Evolutionary conservation across 1,140 invertebrate species (phyloP).

Genomic region (Brachionus rubens): DNA sequence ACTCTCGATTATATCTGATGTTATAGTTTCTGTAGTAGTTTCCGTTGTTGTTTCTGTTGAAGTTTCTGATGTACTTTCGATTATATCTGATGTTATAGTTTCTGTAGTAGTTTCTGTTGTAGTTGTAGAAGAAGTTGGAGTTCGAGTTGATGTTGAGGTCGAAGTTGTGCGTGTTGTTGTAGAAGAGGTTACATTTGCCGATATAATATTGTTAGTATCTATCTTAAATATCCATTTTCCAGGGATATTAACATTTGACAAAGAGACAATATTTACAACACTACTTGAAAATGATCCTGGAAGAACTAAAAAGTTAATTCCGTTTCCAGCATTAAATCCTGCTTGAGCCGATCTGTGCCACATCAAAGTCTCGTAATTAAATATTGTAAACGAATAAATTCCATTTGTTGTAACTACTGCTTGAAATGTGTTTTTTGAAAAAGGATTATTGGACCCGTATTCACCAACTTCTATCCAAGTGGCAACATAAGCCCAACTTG

Average conservation of each 20-base stretch:
- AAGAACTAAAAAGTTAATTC: background rate
- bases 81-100: too few relatives aligned
- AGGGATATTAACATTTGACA: background rate
- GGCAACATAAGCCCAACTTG: background rate
- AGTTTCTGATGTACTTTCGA: too few relatives aligned
- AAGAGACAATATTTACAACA: background rate
- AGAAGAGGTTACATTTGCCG: too few relatives aligned
- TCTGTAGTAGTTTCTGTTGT: too few relatives aligned
- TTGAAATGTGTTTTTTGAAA: background rate
- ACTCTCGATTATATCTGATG: too few relatives aligned
- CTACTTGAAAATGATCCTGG: background rate
- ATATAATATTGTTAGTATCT: too few relatives aligned
- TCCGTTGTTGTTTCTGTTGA: too few relatives aligned
- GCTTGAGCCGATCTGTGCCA: background rate
- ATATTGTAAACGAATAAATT: slow-evolving; percentile 13
- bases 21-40: too few relatives aligned
- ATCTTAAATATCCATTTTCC: background rate
- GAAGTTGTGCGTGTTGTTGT: too few relatives aligned
- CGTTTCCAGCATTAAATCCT: slow-evolving; percentile 4
- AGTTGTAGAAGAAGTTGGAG: too few relatives aligned
- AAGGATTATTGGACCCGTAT: background rate
- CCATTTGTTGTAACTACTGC: background rate
- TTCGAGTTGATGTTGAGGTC: too few relatives aligned
- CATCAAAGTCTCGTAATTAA: background rate
- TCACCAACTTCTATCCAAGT: background rate